Evolutionary conservation across 1,140 invertebrate genomes (phyloP), one percentile per base, ranked within the genome.

Genomic region (Neelides sp.): DNA sequence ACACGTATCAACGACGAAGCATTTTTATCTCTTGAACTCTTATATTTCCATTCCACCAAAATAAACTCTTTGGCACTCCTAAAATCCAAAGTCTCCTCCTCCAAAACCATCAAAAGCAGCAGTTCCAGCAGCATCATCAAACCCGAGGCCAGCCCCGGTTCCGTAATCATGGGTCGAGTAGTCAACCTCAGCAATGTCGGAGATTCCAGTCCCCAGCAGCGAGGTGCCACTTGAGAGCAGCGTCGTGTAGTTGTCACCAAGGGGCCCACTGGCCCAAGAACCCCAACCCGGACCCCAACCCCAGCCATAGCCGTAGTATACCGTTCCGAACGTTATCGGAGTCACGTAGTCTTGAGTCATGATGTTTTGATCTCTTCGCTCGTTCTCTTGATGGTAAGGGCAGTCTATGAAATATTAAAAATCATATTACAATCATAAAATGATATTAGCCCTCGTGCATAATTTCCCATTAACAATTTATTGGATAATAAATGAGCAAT

Each of bases 31-130:
- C n/a, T n/a, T n/a, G n/a, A n/a, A n/a, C n/a, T n/a, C n/a, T n/a
- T n/a, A n/a, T n/a, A n/a, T n/a, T n/a, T n/a, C n/a, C n/a, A n/a
- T n/a, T n/a, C n/a, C n/a, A n/a, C n/a, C n/a, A n/a, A n/a, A n/a
- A n/a, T n/a, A n/a, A n/a, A n/a, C n/a, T n/a, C n/a, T n/a, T n/a
- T n/a, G n/a, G n/a, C n/a, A n/a, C n/a, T n/a, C 8, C 37, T 48
- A 48, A 19, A 48, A 48, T 5, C 45, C 47, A 12, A 48, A 48
- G 20, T 48, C 47, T 22, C 47, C 47, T 22, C 47, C 47, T 17
- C 47, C 34, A 19, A 48, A 48, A 7, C 12, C 35, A 28, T 39
- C 34, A 27, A 39, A 37, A 17, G 47, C 34, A 2, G 47, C 37
- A n/a, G 28, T 26, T 4, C 28, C 47, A 27, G 35, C 22, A 27